phyloP scores from a whole-genome alignment of 2,797 vertebrate species.

The Pitangus sulphuratus region DNA sequence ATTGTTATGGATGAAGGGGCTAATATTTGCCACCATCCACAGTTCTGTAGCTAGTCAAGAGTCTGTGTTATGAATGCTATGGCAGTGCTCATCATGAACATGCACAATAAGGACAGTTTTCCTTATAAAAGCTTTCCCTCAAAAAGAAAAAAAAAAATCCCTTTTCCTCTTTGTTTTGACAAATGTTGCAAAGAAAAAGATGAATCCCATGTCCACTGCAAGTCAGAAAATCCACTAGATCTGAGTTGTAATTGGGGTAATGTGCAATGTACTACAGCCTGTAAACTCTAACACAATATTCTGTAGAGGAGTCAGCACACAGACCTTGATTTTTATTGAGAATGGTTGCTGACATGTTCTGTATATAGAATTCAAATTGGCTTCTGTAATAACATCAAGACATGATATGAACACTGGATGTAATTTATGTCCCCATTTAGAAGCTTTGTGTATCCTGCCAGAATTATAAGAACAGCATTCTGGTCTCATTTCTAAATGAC shows the following conservation, averaged over 20 bases:
- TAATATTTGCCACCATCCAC: background rate
- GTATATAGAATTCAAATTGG: slow-evolving; percentile 55
- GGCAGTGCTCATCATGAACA: background rate
- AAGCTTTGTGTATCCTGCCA: slow-evolving; percentile 24
- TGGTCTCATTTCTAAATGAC: slow-evolving; percentile 2
- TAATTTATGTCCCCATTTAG: slow-evolving; percentile 62
- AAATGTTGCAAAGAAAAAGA: background rate
- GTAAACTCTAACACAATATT: background rate
- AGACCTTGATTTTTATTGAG: slow-evolving; percentile 15
- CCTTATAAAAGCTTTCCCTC: background rate
- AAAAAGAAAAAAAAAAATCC: background rate
- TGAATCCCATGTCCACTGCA: background rate
- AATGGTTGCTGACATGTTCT: slow-evolving; percentile 14
- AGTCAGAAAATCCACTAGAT: background rate
- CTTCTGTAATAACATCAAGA: slow-evolving; percentile 58
- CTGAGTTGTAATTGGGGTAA: background rate
- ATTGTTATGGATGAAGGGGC: background rate
- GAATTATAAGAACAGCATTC: slow-evolving; percentile 48
- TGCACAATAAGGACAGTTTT: background rate
- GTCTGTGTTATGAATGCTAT: background rate
- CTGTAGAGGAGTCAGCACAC: background rate
- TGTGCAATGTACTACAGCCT: background rate
- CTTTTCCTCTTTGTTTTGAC: background rate
- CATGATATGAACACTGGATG: background rate
- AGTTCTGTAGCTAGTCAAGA: background rate